Evolutionary conservation across 1,140 invertebrate genomes (phyloP), one percentile per base, ranked within the genome.

Genomic region (Diachasma alloeum): DNA sequence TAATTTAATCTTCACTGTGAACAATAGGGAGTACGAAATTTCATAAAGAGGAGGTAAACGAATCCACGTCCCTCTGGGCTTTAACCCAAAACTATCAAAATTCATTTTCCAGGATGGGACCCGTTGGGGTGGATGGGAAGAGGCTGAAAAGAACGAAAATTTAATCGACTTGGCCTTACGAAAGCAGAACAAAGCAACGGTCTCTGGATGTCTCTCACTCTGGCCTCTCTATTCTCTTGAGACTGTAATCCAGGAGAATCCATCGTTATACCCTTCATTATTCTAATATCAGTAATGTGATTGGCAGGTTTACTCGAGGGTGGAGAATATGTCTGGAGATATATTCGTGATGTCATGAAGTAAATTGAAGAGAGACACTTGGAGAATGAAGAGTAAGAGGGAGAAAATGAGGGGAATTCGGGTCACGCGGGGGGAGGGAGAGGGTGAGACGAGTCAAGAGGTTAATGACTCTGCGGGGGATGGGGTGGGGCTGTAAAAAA

Each of bases 261-360:
- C 59, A 46, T 74, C 59, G 39, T 74, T 66, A 44, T 56, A 74
- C 68, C 74, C 74, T 68, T 76, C 74, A 37, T 76, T 76, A 76
- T 76, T 70, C 74, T 76, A 76, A 76, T 76, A 76, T 76, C 46
- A 26, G 46, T 71, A 76, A 76, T 76, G 66, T 71, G 46, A 72
- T 72, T 77, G 69, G 44, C 70, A 66, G 56, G 11, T 71, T 48
- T 39, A 56, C 19, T 72, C 42, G 26, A 26, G 22, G 2, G 26
- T 8, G 59, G 24, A 36, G 26, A 31, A 19, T 56, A 15, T 22
- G 48, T 56, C 1, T 22, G 2, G 48, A 56, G 48, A 56, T 56
- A 56, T 56, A 56, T 56, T 56, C 48, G 48, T 3, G 10, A 19
- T 56, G 48, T 42, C 48, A 56, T 19, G 6, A 19, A 17, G 19